Evolutionary conservation across 2,113 vertebrate species (phyloP), one percentile per base, ranked within the genome.

Genomic region (Choloepus hoffmanni): DNA sequence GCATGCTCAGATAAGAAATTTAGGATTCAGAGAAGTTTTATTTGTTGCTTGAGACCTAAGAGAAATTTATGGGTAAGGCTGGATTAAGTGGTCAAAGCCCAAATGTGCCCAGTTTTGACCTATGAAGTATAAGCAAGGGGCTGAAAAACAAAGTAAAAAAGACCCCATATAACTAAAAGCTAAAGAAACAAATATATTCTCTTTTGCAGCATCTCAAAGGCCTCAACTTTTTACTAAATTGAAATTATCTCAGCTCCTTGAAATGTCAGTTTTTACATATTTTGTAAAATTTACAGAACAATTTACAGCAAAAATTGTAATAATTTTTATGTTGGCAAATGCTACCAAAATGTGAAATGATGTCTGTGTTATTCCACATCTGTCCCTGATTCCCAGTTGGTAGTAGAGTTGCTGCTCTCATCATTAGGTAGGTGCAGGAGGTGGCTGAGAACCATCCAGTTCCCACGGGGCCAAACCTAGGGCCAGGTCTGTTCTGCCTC

Each of bases 231-330:
- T 87, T 60, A 89, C 74, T 91, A 86, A 81, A 92, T 72, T 70
- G 91, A 87, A 92, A 84, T 88, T 13, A 89, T 74, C 48, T 91
- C 72, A 28, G 50, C 63, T 87, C 53, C 36, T 78, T 91, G 89
- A 89, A 96, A 95, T 85, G 81, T n/a, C 84, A 92, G 43, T 89
- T 96, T 96, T 93, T 93, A 68, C 67, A 92, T 95, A 79, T 60
- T 87, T 90, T 96, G 21, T 90, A 85, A 97, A 95, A 93, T 94
- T 89, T 95, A 63, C 33, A 78, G 87, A 82, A 84, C 21, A 93
- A 89, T 92, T 94, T 67, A 92, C 30, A 53, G 67, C 72, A 43
- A 92, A 96, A 93, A 33, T 67, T 91, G 19, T 95, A 86, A 84
- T 95, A 88, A 85, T 85, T 92, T 93, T 95, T 92, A 74, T 12